A percentile compares a stretch with the other conserved stretches of the same genome.
phyloP scores from a whole-genome alignment of 2,888 invertebrate genomes.

The Lingula anatina region DNA sequence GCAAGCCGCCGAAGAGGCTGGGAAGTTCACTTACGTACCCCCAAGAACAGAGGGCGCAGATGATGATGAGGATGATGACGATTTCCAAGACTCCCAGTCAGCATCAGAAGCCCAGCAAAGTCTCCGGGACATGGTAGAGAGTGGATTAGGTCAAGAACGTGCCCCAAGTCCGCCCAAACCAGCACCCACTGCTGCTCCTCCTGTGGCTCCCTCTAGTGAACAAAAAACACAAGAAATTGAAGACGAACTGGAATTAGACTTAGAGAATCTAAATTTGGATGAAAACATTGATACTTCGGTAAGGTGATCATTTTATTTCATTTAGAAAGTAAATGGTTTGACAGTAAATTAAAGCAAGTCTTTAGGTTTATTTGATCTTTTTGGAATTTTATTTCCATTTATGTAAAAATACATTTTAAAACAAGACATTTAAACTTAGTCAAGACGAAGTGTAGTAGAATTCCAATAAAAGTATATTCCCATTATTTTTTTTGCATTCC shows the following conservation, averaged over 20 bases:
- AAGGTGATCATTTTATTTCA: too few species aligned
- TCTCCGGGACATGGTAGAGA: too few species aligned
- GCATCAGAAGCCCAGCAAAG: slow-evolving; percentile 13
- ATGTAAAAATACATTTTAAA: too few species aligned
- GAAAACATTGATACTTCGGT: slow-evolving; percentile 72
- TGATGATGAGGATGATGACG: slow-evolving; percentile 18
- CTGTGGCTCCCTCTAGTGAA: slow-evolving; percentile 22
- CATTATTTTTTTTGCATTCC: too few species aligned
- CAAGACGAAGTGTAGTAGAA: too few species aligned
- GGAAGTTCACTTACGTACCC: slow-evolving; percentile 54
- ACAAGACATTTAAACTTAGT: too few species aligned
- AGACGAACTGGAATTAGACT: slow-evolving; percentile 76
- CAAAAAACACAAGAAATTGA: slow-evolving; percentile 52
- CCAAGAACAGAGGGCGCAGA: slow-evolving; percentile 15
- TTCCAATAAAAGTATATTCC: too few species aligned
- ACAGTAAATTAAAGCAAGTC: too few species aligned
- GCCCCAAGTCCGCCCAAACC: neutral
- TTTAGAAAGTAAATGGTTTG: too few species aligned
- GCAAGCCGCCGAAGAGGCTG: slow-evolving; percentile 59
- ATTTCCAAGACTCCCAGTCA: slow-evolving; percentile 18
- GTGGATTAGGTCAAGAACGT: too few species aligned
- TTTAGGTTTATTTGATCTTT: too few species aligned
- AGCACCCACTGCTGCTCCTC: neutral
- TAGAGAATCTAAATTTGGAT: slow-evolving; percentile 76
- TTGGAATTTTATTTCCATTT: too few species aligned